Percentiles rank a stretch among this genome's conserved stretches.
Conservation (phyloP, 2,113 vertebrate species). For the Ailurus styani region DNA sequence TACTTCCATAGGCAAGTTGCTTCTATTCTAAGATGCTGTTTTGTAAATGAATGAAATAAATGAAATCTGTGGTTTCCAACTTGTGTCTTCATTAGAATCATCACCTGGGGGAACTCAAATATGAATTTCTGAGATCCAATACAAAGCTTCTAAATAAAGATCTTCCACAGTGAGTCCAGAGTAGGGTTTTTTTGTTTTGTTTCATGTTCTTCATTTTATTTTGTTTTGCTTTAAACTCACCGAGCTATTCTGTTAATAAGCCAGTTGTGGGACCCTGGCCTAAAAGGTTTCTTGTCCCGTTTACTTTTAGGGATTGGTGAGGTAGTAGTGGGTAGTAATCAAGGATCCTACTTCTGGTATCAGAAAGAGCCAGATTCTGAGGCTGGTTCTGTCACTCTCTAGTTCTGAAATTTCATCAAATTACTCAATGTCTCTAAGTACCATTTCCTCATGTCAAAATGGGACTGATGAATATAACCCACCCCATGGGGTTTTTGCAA, state of each 20-base stretch:
- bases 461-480: background rate
- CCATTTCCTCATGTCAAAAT: background rate
- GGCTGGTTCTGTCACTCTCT: background rate
- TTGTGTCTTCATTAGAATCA: background rate
- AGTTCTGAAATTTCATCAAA: background rate
- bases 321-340: no score
- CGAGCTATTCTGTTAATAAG: background rate
- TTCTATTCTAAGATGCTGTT: background rate
- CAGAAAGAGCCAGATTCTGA: background rate
- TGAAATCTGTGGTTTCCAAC: background rate
- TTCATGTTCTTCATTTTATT: background rate
- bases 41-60: background rate
- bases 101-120: background rate
- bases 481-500: background rate
- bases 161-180: background rate
- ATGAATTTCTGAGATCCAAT: background rate
- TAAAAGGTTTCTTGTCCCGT: background rate
- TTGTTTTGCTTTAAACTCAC: background rate
- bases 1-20: background rate
- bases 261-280: background rate
- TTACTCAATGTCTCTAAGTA: background rate
- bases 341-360: background rate
- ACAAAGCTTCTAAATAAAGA: background rate
- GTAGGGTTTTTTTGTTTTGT: background rate
- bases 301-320: background rate